Conservation (phyloP, 1,140 invertebrate genomes). For the Drosophila micromelanica region DNA sequence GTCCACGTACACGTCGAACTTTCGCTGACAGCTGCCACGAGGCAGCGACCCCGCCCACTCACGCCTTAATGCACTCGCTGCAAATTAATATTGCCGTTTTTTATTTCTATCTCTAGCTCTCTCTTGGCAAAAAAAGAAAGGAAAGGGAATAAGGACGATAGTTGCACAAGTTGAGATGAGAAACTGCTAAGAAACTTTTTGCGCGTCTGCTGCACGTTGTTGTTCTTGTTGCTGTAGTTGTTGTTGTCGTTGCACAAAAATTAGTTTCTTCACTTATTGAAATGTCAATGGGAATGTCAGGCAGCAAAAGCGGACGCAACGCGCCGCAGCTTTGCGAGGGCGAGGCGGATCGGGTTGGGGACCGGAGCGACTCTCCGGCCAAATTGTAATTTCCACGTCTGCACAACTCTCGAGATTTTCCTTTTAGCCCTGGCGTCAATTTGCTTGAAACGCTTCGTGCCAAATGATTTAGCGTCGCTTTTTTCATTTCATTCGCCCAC, state of each 20-base stretch:
- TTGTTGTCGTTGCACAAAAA: constrained; percentile 59
- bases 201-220: constrained; percentile 42
- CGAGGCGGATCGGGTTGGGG: neutral
- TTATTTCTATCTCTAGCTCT: constrained; percentile 7
- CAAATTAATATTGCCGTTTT: constrained; percentile 82
- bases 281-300: constrained; percentile 79
- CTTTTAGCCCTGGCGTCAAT: constrained; percentile 61
- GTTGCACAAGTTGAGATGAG: constrained; percentile 47
- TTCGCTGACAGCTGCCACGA: constrained; percentile 76
- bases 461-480: constrained; percentile 75
- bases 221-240: constrained; percentile 17
- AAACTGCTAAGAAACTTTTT: constrained; percentile 62
- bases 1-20: constrained; percentile 74
- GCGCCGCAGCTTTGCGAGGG: neutral
- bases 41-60: constrained; percentile 9
- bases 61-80: constrained; percentile 77
- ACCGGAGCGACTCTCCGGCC: constrained; percentile 43
- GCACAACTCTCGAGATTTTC: constrained; percentile 41
- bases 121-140: neutral
- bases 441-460: constrained; percentile 78
- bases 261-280: constrained; percentile 83
- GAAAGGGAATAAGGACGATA: constrained; percentile 18
- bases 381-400: constrained; percentile 80
- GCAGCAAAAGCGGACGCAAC: constrained; percentile 32
- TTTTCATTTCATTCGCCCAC: constrained; percentile 32